These are phyloP conservation scores for Psilopsiagon aymara DNA, from an alignment of 2,113 vertebrate genomes.

Conservation along the genomic window DNA sequence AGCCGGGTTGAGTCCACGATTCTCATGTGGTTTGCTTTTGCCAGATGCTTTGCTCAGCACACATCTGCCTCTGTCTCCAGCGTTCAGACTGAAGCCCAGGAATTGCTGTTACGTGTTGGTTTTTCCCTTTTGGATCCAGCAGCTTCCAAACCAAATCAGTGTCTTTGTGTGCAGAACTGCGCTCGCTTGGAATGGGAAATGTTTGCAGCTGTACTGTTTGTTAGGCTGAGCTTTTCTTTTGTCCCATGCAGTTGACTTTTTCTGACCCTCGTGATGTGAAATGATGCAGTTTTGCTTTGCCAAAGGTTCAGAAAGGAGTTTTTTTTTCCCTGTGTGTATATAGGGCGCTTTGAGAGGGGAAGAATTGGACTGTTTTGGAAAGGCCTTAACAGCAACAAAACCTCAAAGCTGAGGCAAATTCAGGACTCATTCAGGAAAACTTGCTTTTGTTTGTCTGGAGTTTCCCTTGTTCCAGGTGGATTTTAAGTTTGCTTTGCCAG, in stretches of 20 bases:
- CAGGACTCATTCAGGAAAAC: neutral
- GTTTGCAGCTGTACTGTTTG: neutral
- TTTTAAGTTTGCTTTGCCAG: neutral
- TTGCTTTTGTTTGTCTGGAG: neutral
- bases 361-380: neutral
- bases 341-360: neutral
- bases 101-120: accelerated
- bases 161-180: neutral
- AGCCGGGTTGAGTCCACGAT: neutral
- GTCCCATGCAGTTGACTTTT: neutral
- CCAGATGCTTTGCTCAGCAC: neutral
- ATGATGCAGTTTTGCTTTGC: neutral
- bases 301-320: neutral
- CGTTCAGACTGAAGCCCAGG: neutral
- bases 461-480: neutral
- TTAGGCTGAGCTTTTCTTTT: neutral
- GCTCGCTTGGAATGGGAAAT: neutral
- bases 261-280: neutral
- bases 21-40: neutral
- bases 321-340: neutral
- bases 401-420: neutral
- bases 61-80: neutral
- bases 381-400: neutral
- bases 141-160: neutral
- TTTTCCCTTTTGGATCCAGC: neutral